Base-by-base conservation (phyloP, 2,888 invertebrate genomes). In the Athalia cordata region DNA sequence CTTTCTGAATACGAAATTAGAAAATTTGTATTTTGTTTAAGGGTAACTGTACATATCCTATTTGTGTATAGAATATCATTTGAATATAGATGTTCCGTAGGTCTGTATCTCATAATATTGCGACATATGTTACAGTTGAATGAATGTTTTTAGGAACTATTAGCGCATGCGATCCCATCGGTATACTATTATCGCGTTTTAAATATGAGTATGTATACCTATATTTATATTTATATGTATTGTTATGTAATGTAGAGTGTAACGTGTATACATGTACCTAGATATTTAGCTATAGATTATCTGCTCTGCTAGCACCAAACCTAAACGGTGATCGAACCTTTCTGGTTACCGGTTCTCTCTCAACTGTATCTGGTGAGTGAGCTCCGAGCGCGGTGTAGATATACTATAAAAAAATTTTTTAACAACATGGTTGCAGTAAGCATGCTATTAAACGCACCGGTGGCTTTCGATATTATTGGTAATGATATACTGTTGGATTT, bases 391-490 rank as follows among this genome's bases (percentile, higher is more conserved):
- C 29, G 29, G 29, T 29, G 29, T 29, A 2, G 29, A 29, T 29
- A 29, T 29, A 29, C 29, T 29, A 29, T 29, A 72, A 72, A 59
- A 72, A 72, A 72, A 29, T 29, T 29, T 29, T 29, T 72, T 72
- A 72, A 72, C 72, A 57, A 72, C 72, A 59, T 72, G 72, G 57
- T 72, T 72, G 13, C 72, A 72, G 72, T 59, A 59, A 72, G 59
- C 72, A 45, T 57, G 47, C 57, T 57, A 59, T 59, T 72, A 72
- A 72, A 72, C 72, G 15, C 45, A 47, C 57, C 57, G 72, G 13
- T 57, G 47, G 57, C 8, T 59, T 70, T 55, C 43, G 47, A 57
- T 57, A 55, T 11, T 52, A 29, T 29, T 29, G 29, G 29, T 29
- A 29, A 29, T 29, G 29, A 29, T 29, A 2, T 29, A 29, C 29